A percentile compares a stretch with the other conserved stretches of the same genome.
Evolutionary conservation across 2,888 invertebrate genomes (phyloP).

Genomic region (Hymenopus coronatus): DNA sequence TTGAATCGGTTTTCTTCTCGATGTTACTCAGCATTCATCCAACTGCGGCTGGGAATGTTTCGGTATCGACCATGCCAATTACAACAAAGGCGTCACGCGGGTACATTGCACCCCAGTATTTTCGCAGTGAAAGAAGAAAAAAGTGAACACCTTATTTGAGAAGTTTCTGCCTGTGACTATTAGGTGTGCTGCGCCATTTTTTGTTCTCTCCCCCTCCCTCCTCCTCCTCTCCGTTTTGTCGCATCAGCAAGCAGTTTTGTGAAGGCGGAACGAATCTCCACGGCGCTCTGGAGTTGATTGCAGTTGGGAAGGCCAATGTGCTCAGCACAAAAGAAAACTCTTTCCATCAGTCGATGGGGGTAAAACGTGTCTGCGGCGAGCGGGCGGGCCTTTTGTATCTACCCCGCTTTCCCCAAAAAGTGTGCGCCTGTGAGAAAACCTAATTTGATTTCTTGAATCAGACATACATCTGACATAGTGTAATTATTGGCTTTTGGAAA

Average conservation of each 20-base stretch:
- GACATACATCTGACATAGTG: neutral
- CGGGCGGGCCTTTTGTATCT: neutral
- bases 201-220: neutral
- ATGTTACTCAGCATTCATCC: no score
- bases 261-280: slow-evolving; percentile 1
- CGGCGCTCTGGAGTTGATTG: slow-evolving; percentile 13
- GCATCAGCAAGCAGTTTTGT: neutral
- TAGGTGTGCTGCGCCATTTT: neutral
- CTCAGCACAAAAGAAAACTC: neutral
- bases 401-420: neutral
- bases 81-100: neutral
- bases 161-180: neutral
- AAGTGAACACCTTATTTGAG: neutral
- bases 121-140: neutral
- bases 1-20: no score
- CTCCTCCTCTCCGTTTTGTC: neutral
- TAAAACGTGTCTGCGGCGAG: neutral
- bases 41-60: no score
- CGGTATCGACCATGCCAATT: no score
- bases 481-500: neutral
- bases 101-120: neutral
- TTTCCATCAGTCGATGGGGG: neutral
- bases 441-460: neutral
- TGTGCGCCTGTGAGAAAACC: neutral
- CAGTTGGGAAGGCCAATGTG: neutral